These are phyloP conservation scores for Axis porcinus DNA, from an alignment of 2,113 vertebrate species.

Conservation along the genomic window DNA sequence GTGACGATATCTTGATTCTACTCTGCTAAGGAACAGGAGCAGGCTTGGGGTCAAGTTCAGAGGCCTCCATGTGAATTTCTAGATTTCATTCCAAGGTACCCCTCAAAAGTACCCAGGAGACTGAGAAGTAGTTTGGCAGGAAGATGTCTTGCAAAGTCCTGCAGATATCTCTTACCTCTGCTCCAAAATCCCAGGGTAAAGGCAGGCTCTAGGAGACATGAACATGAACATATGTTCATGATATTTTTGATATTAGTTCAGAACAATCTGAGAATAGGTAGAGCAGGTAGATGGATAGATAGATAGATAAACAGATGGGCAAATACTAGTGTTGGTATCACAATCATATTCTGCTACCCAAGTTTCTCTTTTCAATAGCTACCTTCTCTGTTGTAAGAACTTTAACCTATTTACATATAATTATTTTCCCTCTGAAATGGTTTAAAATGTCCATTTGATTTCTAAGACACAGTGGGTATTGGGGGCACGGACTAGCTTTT, in stretches of 20 bases:
- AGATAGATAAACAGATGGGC: not conserved
- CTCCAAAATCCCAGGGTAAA: not conserved
- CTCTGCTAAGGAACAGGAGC: not conserved
- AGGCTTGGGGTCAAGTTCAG: not conserved
- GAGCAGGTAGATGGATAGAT: not conserved
- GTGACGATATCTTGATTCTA: not conserved
- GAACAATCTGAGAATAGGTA: not conserved
- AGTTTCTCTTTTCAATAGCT: not conserved
- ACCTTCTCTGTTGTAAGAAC: not conserved
- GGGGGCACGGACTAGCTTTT: not conserved
- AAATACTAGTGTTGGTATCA: not conserved
- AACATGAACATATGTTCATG: not conserved
- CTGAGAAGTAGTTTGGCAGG: not conserved
- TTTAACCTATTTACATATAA: constrained; percentile 9
- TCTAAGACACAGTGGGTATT: not conserved
- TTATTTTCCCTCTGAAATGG: not conserved
- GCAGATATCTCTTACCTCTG: not conserved
- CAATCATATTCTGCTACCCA: not conserved
- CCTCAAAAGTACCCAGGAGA: not conserved
- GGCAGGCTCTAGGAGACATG: not conserved
- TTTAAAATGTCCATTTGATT: constrained; percentile 41
- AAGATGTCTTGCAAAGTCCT: not conserved
- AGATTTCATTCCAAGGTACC: not conserved
- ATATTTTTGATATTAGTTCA: not conserved
- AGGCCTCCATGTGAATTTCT: not conserved